These are phyloP conservation scores for Phylloscopus collybita DNA, from an alignment of 2,797 vertebrate species.

Conservation along the genomic window DNA sequence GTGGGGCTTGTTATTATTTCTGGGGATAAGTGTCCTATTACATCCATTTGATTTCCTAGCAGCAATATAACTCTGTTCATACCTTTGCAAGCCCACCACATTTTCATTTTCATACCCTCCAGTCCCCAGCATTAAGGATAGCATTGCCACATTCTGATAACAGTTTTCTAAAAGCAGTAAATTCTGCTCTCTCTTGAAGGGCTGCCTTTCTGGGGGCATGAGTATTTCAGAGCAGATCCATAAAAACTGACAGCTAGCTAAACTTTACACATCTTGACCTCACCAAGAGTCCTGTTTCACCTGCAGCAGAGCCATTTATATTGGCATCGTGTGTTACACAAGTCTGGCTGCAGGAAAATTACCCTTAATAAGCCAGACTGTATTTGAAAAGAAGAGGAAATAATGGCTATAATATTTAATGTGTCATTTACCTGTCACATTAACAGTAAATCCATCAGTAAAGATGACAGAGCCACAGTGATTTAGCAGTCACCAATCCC, in stretches of 20 bases:
- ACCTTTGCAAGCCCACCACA: background rate
- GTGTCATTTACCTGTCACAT: constrained; percentile 26
- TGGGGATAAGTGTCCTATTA: background rate
- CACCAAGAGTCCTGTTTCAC: background rate
- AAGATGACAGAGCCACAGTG: background rate
- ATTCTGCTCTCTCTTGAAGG: background rate
- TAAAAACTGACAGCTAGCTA: constrained; percentile 45
- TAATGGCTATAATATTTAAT: constrained; percentile 50
- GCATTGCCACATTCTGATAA: background rate
- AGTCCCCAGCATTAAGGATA: background rate
- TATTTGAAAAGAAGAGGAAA: constrained; percentile 36
- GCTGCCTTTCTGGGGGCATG: background rate
- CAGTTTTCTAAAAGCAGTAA: background rate
- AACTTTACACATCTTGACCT: constrained; percentile 12
- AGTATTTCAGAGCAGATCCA: constrained; percentile 3
- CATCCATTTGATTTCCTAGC: background rate
- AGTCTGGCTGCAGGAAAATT: constrained; percentile 34
- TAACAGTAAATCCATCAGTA: constrained; percentile 29
- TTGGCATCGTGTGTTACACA: background rate
- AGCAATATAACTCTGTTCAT: background rate
- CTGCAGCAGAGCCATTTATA: constrained; percentile 2
- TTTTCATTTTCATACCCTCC: background rate
- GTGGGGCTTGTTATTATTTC: background rate
- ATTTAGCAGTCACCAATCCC: constrained; percentile 21
- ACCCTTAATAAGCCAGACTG: constrained; percentile 15